These are phyloP conservation scores for Dreissena rostriformis DNA, from an alignment of 1,140 invertebrate species.

Conservation along the genomic window DNA sequence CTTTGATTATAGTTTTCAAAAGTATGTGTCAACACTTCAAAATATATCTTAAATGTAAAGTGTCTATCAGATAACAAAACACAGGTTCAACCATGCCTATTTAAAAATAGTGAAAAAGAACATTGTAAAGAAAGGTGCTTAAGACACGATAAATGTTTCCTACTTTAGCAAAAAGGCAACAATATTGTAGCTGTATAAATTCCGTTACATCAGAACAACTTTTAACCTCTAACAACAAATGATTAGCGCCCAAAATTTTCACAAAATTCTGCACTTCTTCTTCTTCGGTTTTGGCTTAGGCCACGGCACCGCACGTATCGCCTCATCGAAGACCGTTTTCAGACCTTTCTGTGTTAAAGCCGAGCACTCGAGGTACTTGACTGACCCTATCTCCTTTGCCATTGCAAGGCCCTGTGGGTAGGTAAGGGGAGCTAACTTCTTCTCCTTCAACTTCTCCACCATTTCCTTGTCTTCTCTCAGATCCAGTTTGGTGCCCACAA, in stretches of 20 bases:
- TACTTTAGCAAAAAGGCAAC: too few relatives aligned
- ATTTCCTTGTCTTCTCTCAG: constrained; percentile 99
- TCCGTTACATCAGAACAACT: too few relatives aligned
- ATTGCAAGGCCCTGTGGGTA: constrained; percentile 98
- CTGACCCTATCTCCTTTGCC: constrained; percentile 96
- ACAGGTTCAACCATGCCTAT: too few relatives aligned
- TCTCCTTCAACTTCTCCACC: constrained; percentile 98
- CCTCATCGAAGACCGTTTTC: constrained; percentile 83
- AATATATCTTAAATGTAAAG: too few relatives aligned
- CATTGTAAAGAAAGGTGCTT: too few relatives aligned
- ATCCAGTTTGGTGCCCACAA: constrained; percentile 89
- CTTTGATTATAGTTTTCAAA: too few relatives aligned
- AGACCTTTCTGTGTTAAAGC: constrained; percentile 84
- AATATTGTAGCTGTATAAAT: too few relatives aligned
- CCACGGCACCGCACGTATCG: constrained; percentile 82
- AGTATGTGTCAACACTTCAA: too few relatives aligned
- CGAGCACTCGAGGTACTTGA: constrained; percentile 81
- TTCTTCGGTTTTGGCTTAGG: constrained; percentile 71
- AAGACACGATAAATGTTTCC: too few relatives aligned
- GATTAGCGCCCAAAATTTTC: constrained; percentile 10
- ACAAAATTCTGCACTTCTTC: constrained; percentile 60
- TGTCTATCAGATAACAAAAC: too few relatives aligned
- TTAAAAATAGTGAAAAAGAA: too few relatives aligned
- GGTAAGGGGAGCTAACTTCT: constrained; percentile 97
- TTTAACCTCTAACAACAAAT: neutral